Evolutionary conservation across 2,113 vertebrate genomes (phyloP).

Genomic region (Ciconia stormi): DNA sequence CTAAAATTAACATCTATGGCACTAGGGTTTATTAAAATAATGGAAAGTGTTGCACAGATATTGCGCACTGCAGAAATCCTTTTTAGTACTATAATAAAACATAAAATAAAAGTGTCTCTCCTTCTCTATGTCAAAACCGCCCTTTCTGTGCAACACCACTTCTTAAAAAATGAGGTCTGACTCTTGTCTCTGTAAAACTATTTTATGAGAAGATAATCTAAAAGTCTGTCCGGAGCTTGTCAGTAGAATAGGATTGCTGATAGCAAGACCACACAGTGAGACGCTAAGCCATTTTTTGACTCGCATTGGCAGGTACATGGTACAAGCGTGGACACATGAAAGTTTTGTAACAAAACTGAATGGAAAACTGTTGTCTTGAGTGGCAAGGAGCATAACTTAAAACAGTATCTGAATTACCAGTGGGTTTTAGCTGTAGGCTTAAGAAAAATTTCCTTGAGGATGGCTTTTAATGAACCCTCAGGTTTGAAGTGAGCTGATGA

Average conservation of each 20-base stretch:
- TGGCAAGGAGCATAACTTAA: background rate
- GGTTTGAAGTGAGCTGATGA: background rate
- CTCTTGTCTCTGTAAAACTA: background rate
- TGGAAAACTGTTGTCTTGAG: background rate
- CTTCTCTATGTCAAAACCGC: background rate
- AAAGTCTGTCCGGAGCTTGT: background rate
- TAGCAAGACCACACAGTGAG: background rate
- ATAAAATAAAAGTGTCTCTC: conserved; percentile 41
- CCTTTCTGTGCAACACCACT: background rate
- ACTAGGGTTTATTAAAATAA: conserved; percentile 5
- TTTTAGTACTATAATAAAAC: conserved; percentile 33
- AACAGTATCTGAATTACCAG: background rate
- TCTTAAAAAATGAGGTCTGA: background rate
- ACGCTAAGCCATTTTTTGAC: background rate
- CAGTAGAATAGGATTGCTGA: background rate
- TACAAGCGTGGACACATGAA: rapidly evolving
- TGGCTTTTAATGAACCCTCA: background rate
- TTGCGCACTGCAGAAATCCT: conserved; percentile 16
- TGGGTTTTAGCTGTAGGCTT: background rate
- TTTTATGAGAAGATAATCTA: conserved; percentile 23
- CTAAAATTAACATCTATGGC: background rate
- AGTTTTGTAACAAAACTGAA: background rate
- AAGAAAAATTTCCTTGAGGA: background rate
- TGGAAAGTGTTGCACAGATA: background rate
- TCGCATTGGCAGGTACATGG: background rate